Evolutionary conservation across 1,140 invertebrate species (phyloP), one percentile per base, ranked within the genome.

Genomic region (Ruditapes philippinarum): DNA sequence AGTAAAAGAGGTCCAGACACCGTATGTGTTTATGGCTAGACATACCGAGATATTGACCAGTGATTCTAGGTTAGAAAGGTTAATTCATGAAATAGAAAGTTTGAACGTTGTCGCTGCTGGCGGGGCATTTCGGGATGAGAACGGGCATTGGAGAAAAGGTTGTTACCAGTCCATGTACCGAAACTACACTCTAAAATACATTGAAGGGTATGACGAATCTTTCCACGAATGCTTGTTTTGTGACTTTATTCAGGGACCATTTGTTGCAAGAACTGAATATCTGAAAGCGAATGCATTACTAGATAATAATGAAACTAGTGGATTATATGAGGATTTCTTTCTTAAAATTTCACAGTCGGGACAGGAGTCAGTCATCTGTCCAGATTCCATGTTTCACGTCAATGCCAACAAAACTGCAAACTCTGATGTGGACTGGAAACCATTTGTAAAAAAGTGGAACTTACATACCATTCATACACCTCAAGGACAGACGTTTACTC

Each of bases 141-240:
- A 91, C 45, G 95, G 95, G 3, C 91, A 93, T 54, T 95, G 95
- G 94, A 91, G 86, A 45, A 87, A 92, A 25, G 95, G 92, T 1
- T 95, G 95, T 68, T 92, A 91, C 76, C 95, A 95, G 80, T 79
- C 89, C 0, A 80, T 82, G 1, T 88, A 93, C 42, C 89, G 88
- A 68, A 93, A 94, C 51, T 95, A 92, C 68, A 89, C 91, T 17
- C 70, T 95, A 12, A 62, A 83, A 33, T 92, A 91, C 40, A 33
- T 87, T 4, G 91, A 94, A 28, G 95, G 95, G 0, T 95, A 95
- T 83, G 90, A 91, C 51, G 80, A 86, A 60, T 95, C 94, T 11
- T 70, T 86, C 9, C 83, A 91, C 31, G 95, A 93, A 57, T 95
- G 95, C 57, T 92, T 95, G 89, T 93, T 92, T 78, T 95, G 95